Base-by-base conservation (phyloP, 2,113 vertebrate species). In the Menura novaehollandiae region DNA sequence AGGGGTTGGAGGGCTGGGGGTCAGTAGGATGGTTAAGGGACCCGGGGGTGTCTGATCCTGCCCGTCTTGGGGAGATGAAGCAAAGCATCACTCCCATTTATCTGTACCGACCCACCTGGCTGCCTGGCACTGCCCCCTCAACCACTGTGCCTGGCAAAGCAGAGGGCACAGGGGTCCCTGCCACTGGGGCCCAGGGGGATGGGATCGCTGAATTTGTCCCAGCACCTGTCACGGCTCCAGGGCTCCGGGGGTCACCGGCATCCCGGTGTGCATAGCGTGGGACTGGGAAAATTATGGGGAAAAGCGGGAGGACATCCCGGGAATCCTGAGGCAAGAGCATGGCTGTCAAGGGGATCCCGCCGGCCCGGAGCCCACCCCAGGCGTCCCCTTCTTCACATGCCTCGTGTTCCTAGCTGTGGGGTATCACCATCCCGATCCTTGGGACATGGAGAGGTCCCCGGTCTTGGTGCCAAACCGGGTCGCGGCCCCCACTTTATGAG, bases 231-330 rank as follows among this genome's bases (percentile, higher is more conserved):
- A 60, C 0, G 2, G 26, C 22, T 56, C 14, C 55, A 44, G 44
- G 26, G 12, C 17, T 55, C 17, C 2, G 1, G 62, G 22, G 0
- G 0, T 52, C 58, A 39, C 43, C 23, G 37, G 32, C 58, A 85
- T 11, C 5, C 52, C 13, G 39, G 15, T 15, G 26, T 58, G 28
- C 19, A 24, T 64, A 71, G 64, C 49, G 23, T 14, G 33, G 41
- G 37, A 58, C 51, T 30, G 43, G 58, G 19, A 20, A 84, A 71
- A 64, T 28, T 13, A 37, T 28, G 17, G 26, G 21, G 13, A 0
- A 10, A 56, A 51, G 55, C 10, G 10, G 27, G 22, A 51, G 22
- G 11, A 56, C 23, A 62, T 32, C 18, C 12, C 5, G 2, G 37
- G 64, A 27, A 77, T 22, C 21, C 32, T 43, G 27, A 44, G 56